These are phyloP conservation scores for Aphelenchoides besseyi DNA, from an alignment of 1,140 invertebrate species.

Conservation along the genomic window DNA sequence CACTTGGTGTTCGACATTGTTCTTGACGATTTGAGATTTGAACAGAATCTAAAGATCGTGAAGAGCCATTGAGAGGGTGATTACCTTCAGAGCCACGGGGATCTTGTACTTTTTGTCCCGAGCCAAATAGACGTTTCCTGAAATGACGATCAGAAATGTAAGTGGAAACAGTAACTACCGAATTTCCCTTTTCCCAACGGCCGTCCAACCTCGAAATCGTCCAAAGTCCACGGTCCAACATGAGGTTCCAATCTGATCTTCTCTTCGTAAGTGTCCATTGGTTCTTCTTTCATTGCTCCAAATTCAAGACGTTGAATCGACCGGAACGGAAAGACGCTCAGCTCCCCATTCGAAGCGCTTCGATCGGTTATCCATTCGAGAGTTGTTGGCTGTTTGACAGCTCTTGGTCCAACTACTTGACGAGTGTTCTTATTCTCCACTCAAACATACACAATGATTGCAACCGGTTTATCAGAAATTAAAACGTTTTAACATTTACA, in stretches of 20 bases:
- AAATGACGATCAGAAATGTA: background rate
- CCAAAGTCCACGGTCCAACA: conserved; percentile 20
- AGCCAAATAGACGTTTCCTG: conserved; percentile 77
- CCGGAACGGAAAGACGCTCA: too few species aligned
- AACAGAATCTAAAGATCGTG: conserved; percentile 67
- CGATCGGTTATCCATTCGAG: too few species aligned
- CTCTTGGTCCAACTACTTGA: too few species aligned
- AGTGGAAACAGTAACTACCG: conserved; percentile 64
- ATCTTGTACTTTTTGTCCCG: conserved; percentile 78
- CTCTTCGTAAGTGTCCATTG: background rate
- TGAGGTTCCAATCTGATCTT: background rate
- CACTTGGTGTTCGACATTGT: conserved; percentile 76
- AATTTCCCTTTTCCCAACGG: conserved; percentile 84
- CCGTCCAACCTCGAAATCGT: conserved; percentile 76
- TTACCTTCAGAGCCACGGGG: conserved; percentile 74
- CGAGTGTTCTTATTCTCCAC: too few species aligned
- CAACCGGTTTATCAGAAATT: too few species aligned
- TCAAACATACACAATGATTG: too few species aligned
- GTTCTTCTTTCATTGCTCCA: conserved; percentile 9
- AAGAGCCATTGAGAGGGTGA: background rate
- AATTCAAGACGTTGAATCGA: too few species aligned
- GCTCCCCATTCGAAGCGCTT: too few species aligned
- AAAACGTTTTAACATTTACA: too few species aligned
- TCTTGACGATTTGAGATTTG: conserved; percentile 77
- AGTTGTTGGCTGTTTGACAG: too few species aligned